Conservation (phyloP, 1,140 invertebrate species). For the Drosophila paulistorum region DNA sequence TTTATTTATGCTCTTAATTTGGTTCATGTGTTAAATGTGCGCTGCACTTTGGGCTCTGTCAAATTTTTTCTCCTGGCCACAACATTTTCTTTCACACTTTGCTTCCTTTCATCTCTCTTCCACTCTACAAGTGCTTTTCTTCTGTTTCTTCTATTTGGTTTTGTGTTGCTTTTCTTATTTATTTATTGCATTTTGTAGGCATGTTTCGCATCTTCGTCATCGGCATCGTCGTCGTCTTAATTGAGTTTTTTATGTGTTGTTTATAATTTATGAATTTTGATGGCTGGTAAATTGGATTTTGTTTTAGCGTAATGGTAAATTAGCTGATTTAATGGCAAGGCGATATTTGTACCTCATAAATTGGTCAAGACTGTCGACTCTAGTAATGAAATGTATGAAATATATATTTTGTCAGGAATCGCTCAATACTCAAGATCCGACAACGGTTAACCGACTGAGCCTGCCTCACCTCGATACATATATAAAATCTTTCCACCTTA, state of each 20-base stretch:
- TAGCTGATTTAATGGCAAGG: constrained; percentile 57
- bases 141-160: constrained; percentile 45
- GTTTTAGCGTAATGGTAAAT: constrained; percentile 60
- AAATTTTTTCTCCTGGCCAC: constrained; percentile 19
- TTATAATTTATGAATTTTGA: constrained; percentile 70
- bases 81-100: constrained; percentile 20
- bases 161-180: constrained; percentile 51
- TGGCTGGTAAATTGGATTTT: constrained; percentile 55
- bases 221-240: constrained; percentile 49
- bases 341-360: constrained; percentile 29
- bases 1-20: constrained; percentile 63
- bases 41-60: constrained; percentile 60
- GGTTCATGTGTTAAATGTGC: constrained; percentile 66
- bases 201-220: constrained; percentile 66
- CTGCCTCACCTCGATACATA: no score
- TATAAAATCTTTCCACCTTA: no score
- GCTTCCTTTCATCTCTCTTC: constrained; percentile 23
- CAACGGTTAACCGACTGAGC: no score
- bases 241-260: constrained; percentile 69
- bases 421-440: no score
- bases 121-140: constrained; percentile 24
- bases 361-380: constrained; percentile 8
- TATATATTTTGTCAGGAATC: no score
- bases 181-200: constrained; percentile 70
- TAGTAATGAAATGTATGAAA: background rate